These are phyloP conservation scores for Podabrus alpinus DNA, from an alignment of 2,888 invertebrate genomes.

Conservation along the genomic window DNA sequence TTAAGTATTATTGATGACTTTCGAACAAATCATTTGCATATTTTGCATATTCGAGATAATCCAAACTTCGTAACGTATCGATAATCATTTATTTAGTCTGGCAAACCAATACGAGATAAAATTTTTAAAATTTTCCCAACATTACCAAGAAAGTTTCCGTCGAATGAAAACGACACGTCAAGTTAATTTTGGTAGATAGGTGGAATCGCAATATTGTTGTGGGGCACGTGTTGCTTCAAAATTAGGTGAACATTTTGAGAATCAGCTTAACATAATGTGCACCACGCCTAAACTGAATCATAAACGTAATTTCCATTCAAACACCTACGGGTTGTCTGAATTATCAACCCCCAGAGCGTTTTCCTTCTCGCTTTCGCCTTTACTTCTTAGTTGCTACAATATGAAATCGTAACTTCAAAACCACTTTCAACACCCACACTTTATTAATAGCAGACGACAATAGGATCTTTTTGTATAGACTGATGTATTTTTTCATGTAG, in stretches of 20 bases:
- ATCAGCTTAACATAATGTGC: conserved; percentile 33
- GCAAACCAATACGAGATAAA: background rate
- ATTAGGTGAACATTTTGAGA: conserved; percentile 27
- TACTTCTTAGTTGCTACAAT: background rate
- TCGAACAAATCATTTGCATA: background rate
- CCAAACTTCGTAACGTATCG: background rate
- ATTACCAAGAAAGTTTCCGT: background rate
- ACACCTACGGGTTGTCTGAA: conserved; percentile 38
- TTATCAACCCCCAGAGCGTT: conserved; percentile 34
- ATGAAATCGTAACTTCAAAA: conserved; percentile 21
- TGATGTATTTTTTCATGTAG: conserved; percentile 34
- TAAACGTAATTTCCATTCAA: conserved; percentile 43
- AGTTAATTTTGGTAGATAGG: background rate
- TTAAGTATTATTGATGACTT: background rate
- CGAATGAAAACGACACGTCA: background rate
- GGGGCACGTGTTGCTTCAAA: conserved; percentile 20
- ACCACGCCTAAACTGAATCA: conserved; percentile 44
- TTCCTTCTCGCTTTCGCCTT: conserved; percentile 24
- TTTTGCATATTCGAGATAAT: background rate
- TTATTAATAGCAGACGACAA: conserved; percentile 42
- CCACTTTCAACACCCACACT: conserved; percentile 37
- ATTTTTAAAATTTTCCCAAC: background rate
- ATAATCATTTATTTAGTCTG: background rate
- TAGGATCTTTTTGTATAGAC: conserved; percentile 36
- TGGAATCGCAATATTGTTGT: background rate